phyloP scores from a whole-genome alignment of 2,113 vertebrate species.

The Psittacus erithacus region DNA sequence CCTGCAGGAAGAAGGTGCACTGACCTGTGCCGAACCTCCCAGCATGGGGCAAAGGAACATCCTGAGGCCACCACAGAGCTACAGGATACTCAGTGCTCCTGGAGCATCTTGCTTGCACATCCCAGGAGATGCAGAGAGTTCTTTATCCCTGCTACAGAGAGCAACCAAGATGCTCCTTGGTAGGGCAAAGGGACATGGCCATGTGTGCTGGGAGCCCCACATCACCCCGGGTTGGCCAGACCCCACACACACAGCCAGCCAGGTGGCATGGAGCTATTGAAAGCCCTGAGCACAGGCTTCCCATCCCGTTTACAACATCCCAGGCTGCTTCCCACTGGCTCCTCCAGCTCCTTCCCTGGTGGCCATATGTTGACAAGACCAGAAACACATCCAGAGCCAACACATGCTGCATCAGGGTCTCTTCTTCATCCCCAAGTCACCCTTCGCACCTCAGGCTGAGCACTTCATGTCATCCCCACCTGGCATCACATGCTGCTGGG shows the following conservation, averaged over 20 bases:
- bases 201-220: accelerated
- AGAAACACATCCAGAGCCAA: background rate
- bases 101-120: accelerated
- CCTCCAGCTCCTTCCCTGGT: background rate
- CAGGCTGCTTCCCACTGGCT: background rate
- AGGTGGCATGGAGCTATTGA: background rate
- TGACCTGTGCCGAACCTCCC: accelerated
- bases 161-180: background rate
- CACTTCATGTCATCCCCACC: background rate
- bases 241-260: background rate
- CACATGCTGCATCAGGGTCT: background rate
- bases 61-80: background rate
- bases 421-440: background rate
- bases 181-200: background rate
- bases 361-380: background rate
- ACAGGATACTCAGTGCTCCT: background rate
- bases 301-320: background rate
- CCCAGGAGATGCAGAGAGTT: background rate
- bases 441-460: background rate
- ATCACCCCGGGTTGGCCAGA: accelerated
- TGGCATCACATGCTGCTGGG: background rate
- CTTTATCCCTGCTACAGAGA: background rate
- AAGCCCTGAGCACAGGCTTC: background rate
- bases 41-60: accelerated
- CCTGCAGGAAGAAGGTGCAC: background rate